A percentile compares a stretch with the other conserved stretches of the same genome.
Conservation (phyloP, 2,113 vertebrate species). For the Dendrocopos noguchii region DNA sequence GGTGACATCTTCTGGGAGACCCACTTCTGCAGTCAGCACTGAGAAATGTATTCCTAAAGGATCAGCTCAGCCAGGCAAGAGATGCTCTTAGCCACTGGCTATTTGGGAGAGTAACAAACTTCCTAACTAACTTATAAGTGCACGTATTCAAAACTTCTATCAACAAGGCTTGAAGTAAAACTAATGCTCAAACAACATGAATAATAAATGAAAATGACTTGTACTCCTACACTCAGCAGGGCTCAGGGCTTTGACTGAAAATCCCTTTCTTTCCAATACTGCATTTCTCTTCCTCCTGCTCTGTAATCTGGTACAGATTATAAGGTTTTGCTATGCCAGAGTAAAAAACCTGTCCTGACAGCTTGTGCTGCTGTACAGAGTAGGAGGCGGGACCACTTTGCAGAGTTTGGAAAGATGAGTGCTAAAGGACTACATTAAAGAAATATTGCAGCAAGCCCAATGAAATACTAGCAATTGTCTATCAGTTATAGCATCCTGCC, state of each 20-base stretch:
- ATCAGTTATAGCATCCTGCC: neutral
- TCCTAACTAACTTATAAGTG: neutral
- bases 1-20: neutral
- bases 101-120: neutral
- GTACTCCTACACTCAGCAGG: neutral
- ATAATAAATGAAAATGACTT: conserved; percentile 35
- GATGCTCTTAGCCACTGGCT: neutral
- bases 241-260: neutral
- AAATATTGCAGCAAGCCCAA: neutral
- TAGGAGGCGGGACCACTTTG: neutral
- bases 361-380: neutral
- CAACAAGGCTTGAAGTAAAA: conserved; percentile 14
- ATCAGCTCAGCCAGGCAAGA: neutral
- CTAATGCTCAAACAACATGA: conserved; percentile 2
- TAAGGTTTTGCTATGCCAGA: neutral
- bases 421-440: neutral
- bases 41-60: neutral
- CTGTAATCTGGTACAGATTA: neutral
- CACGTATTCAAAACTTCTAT: conserved; percentile 1
- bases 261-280: neutral
- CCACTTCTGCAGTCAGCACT: neutral
- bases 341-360: neutral
- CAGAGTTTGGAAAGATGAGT: neutral
- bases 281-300: neutral
- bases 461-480: neutral